phyloP scores from a whole-genome alignment of 2,888 invertebrate genomes.

The Mylabris sibirica region DNA sequence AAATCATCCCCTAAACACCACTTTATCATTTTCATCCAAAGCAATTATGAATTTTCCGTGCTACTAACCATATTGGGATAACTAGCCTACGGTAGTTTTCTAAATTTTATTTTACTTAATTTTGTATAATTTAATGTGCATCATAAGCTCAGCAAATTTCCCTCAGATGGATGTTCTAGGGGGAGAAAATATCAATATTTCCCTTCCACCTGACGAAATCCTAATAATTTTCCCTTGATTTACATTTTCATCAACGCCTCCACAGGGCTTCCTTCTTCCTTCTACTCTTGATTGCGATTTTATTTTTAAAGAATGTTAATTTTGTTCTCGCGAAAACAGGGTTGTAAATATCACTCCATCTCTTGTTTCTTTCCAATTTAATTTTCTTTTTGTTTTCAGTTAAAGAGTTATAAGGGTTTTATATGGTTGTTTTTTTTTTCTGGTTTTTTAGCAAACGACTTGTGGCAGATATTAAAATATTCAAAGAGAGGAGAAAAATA shows the following conservation, averaged over 20 bases:
- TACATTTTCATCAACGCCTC: not conserved
- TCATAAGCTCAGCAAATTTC: not conserved
- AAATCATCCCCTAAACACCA: slow-evolving; percentile 14
- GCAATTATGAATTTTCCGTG: slow-evolving; percentile 29
- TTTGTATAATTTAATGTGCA: not conserved
- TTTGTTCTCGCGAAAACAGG: not conserved
- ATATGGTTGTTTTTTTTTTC: not conserved
- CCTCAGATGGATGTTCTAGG: not conserved
- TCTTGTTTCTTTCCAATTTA: not conserved
- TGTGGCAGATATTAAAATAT: slow-evolving; percentile 7
- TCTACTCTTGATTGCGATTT: not conserved
- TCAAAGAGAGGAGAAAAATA: slow-evolving; percentile 1
- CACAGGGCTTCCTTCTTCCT: not conserved
- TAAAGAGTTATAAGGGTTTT: not conserved
- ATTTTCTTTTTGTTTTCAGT: not conserved
- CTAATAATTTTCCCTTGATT: not conserved
- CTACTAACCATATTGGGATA: slow-evolving; percentile 21
- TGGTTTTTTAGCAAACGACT: not conserved
- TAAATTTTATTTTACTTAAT: slow-evolving; percentile 18
- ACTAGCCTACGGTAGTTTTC: slow-evolving; percentile 22
- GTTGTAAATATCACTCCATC: not conserved
- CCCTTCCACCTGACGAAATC: not conserved
- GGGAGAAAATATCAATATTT: not conserved
- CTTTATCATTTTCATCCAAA: slow-evolving; percentile 20
- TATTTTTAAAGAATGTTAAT: not conserved